Evolutionary conservation across 2,113 vertebrate species (phyloP).

Genomic region (Electrona antarctica): DNA sequence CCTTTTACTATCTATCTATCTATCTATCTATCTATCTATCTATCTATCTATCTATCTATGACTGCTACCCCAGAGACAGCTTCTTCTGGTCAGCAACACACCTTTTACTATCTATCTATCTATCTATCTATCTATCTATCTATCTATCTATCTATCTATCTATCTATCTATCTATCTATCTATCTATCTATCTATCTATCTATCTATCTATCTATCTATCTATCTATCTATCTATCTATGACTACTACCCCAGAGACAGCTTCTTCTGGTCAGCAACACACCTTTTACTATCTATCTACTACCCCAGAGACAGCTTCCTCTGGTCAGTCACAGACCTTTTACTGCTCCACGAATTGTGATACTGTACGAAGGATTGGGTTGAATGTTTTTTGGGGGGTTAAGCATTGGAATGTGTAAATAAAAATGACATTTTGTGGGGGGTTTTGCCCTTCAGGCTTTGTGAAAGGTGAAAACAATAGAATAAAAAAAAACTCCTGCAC

Average conservation of each 20-base stretch:
- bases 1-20: no score
- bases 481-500: no score
- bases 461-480: no score
- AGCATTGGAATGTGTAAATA: no score
- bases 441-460: no score
- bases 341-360: no score
- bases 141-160: not conserved
- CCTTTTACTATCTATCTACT: constrained; percentile 50
- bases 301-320: constrained; percentile 85
- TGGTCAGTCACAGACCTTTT: constrained; percentile 76
- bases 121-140: not conserved
- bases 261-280: constrained; percentile 90
- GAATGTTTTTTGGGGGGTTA: no score
- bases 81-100: constrained; percentile 90
- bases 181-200: no score
- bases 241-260: constrained; percentile 82
- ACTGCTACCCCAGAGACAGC: constrained; percentile 82
- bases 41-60: constrained; percentile 15
- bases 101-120: no score
- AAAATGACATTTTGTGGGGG: no score
- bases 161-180: no score
- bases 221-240: constrained; percentile 15
- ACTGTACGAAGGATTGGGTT: no score
- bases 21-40: constrained; percentile 54
- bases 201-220: not conserved